Evolutionary conservation across 2,888 invertebrate genomes (phyloP).

Genomic region (Leucophenga montana): DNA sequence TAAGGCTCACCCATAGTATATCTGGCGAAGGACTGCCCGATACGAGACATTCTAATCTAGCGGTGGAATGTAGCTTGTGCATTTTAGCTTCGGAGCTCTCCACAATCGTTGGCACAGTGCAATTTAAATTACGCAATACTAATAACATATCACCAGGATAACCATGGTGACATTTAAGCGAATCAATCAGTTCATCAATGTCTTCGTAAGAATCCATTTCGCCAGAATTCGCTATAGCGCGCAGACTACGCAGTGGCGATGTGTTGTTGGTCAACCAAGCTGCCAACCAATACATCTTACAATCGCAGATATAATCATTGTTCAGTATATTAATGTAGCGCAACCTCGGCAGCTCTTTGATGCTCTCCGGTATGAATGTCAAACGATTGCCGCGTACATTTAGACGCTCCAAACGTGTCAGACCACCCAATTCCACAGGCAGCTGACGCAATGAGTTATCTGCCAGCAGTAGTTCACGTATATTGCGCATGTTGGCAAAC

Average conservation of each 20-base stretch:
- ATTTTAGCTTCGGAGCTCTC: slow-evolving; percentile 78
- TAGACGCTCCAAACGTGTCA: slow-evolving; percentile 76
- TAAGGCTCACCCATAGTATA: slow-evolving; percentile 87
- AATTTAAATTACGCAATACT: slow-evolving; percentile 81
- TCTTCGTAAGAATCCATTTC: slow-evolving; percentile 50
- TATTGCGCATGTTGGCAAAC: slow-evolving; percentile 77
- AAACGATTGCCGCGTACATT: slow-evolving; percentile 83
- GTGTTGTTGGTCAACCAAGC: slow-evolving; percentile 75
- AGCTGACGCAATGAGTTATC: slow-evolving; percentile 80
- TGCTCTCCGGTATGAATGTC: slow-evolving; percentile 80
- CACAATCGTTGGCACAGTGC: slow-evolving; percentile 79
- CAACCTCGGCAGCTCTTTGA: slow-evolving; percentile 79
- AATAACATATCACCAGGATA: slow-evolving; percentile 82
- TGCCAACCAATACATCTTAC: slow-evolving; percentile 86
- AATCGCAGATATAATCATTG: slow-evolving; percentile 91
- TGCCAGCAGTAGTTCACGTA: slow-evolving; percentile 80
- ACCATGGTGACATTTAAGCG: slow-evolving; percentile 79
- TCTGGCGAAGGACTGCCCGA: slow-evolving; percentile 85
- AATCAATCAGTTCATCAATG: slow-evolving; percentile 73
- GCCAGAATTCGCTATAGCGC: slow-evolving; percentile 36
- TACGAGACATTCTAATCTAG: slow-evolving; percentile 84
- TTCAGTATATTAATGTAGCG: slow-evolving; percentile 79
- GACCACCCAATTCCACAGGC: slow-evolving; percentile 67
- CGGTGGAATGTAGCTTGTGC: slow-evolving; percentile 79
- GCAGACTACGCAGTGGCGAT: slow-evolving; percentile 61